phyloP scores from a whole-genome alignment of 2,888 invertebrate species.

The Harpagoxenus sublaevis region DNA sequence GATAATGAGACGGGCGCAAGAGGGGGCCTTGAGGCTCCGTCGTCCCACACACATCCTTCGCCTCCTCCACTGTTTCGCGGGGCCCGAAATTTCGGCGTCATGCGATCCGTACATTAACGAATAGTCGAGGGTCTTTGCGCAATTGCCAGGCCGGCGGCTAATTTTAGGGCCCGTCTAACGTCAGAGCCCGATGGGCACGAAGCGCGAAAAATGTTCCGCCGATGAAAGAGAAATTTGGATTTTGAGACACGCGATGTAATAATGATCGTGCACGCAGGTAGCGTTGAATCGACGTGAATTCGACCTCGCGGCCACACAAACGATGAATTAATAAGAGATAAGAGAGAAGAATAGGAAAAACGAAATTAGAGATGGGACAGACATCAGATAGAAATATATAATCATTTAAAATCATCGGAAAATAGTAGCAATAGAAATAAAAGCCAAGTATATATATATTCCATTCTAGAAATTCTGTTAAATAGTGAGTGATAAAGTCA shows the following conservation, averaged over 20 bases:
- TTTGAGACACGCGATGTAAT: conserved; percentile 55
- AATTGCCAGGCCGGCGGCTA: conserved; percentile 55
- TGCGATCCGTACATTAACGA: conserved; percentile 75
- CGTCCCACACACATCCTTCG: conserved; percentile 23
- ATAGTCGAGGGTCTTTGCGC: conserved; percentile 62
- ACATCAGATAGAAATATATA: not conserved
- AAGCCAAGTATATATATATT: not conserved
- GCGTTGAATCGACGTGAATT: not conserved
- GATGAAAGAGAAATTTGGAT: conserved; percentile 56
- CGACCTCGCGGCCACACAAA: not conserved
- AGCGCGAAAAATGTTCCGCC: conserved; percentile 55
- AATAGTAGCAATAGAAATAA: not conserved
- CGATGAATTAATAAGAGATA: not conserved
- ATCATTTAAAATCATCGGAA: not conserved
- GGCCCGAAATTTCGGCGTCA: conserved; percentile 66
- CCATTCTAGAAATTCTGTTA: not conserved
- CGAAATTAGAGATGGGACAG: not conserved
- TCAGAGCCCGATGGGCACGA: conserved; percentile 36
- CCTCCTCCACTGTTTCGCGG: not conserved
- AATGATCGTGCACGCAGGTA: conserved; percentile 35
- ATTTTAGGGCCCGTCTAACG: conserved; percentile 58
- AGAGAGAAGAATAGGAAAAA: not conserved
- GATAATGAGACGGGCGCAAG: conserved; percentile 66
- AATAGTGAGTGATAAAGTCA: not conserved
- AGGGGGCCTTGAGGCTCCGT: conserved; percentile 58